Conservation (phyloP, 2,797 vertebrate species). For the Lutjanus argentimaculatus region DNA sequence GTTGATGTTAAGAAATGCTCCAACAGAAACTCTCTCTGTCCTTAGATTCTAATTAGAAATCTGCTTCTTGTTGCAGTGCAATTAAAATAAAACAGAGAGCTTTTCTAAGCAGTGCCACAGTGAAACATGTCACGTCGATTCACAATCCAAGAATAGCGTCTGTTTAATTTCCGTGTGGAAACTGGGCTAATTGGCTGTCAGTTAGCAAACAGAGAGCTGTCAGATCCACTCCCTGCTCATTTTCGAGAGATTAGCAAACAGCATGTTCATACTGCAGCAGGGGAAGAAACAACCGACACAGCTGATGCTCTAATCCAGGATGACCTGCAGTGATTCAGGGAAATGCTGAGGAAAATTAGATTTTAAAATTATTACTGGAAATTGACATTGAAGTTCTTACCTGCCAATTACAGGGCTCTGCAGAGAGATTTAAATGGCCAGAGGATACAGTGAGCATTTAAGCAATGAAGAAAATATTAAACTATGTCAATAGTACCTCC, state of each 20-base stretch:
- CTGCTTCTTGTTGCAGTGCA: slow-evolving; percentile 19
- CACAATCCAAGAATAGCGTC: slow-evolving; percentile 56
- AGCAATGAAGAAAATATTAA: background rate
- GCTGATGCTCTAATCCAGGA: slow-evolving; percentile 40
- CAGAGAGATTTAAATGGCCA: background rate
- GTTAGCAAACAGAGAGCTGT: slow-evolving; percentile 62
- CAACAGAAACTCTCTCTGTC: slow-evolving; percentile 6
- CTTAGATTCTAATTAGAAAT: slow-evolving; percentile 34
- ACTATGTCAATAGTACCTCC: background rate
- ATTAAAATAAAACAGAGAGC: slow-evolving; percentile 38
- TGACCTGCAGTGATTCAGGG: slow-evolving; percentile 40
- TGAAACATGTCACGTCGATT: slow-evolving; percentile 52
- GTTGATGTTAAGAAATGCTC: slow-evolving; percentile 5
- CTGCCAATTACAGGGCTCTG: slow-evolving; percentile 4
- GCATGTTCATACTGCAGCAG: slow-evolving; percentile 34
- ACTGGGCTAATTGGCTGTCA: slow-evolving; percentile 72
- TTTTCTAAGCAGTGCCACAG: slow-evolving; percentile 26
- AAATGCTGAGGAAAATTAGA: slow-evolving; percentile 13
- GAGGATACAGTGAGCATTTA: background rate
- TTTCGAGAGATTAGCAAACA: slow-evolving; percentile 58
- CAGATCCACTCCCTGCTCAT: slow-evolving; percentile 61
- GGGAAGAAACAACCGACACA: slow-evolving; percentile 28
- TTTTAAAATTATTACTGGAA: slow-evolving; percentile 9
- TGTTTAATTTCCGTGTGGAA: slow-evolving; percentile 67
- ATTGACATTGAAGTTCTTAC: slow-evolving; percentile 4